A percentile compares a stretch with the other conserved stretches of the same genome.
phyloP scores from a whole-genome alignment of 2,113 vertebrate genomes.

The Hylia prasina region DNA sequence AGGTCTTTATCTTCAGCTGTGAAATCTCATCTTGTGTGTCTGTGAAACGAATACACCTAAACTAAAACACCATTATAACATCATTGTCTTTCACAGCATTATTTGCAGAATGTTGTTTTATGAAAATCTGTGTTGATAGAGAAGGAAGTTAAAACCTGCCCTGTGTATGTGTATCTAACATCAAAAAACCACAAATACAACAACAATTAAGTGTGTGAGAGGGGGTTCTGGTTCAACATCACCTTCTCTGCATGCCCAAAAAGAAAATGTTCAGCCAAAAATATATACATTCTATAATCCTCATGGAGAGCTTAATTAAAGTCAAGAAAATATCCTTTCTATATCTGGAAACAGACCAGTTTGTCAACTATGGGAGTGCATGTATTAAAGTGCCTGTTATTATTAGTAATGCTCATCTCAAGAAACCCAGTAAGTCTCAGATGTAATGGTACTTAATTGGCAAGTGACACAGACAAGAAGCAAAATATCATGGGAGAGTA shows the following conservation, averaged over 20 bases:
- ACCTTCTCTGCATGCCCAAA: neutral
- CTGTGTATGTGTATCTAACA: neutral
- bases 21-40: neutral
- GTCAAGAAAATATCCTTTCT: conserved; percentile 2
- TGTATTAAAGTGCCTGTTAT: neutral
- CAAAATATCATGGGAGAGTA: neutral
- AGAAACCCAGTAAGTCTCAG: neutral
- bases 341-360: neutral
- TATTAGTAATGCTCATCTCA: neutral
- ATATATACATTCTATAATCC: neutral
- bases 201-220: neutral
- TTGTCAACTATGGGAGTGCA: neutral
- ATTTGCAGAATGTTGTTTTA: neutral
- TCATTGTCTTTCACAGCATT: neutral
- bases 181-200: neutral
- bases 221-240: neutral
- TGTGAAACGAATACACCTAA: neutral
- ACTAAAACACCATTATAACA: neutral
- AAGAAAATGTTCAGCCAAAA: conserved; percentile 25
- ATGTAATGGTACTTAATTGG: neutral
- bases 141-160: neutral
- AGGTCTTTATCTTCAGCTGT: neutral
- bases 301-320: neutral
- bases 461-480: conserved; percentile 3
- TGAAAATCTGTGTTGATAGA: neutral